These are phyloP conservation scores for Ptilodon capucinus DNA, from an alignment of 2,888 invertebrate species.

Conservation along the genomic window DNA sequence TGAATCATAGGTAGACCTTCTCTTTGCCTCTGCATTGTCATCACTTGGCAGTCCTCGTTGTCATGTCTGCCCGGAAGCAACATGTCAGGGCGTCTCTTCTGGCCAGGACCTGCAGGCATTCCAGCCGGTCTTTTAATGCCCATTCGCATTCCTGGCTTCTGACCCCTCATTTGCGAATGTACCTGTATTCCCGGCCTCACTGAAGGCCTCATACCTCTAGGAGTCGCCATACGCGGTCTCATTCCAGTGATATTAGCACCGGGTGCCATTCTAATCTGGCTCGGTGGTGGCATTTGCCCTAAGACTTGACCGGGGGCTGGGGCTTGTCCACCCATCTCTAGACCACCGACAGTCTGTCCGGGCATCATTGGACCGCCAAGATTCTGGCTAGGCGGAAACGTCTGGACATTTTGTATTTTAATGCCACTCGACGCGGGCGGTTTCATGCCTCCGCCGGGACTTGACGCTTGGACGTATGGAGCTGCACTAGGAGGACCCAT, in stretches of 20 bases:
- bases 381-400: constrained; percentile 62
- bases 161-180: constrained; percentile 65
- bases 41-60: constrained; percentile 89
- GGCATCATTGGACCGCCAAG: constrained; percentile 39
- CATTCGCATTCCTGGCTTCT: constrained; percentile 61
- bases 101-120: constrained; percentile 45
- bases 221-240: constrained; percentile 61
- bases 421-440: constrained; percentile 50
- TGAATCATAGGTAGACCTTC: constrained; percentile 88
- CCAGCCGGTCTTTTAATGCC: constrained; percentile 66
- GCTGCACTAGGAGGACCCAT: constrained; percentile 48
- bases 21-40: constrained; percentile 88
- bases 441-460: constrained; percentile 62
- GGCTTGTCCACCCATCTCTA: constrained; percentile 34
- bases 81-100: constrained; percentile 83
- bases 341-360: constrained; percentile 33
- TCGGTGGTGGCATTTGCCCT: constrained; percentile 62
- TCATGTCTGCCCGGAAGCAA: constrained; percentile 87
- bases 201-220: constrained; percentile 59
- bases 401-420: constrained; percentile 73
- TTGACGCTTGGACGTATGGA: constrained; percentile 55
- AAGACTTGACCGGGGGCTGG: constrained; percentile 14
- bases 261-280: constrained; percentile 65
- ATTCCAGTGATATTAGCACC: constrained; percentile 56
- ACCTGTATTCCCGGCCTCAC: constrained; percentile 71